Evolutionary conservation across 2,113 vertebrate genomes (phyloP).

Genomic region (Pterocles orientalis): DNA sequence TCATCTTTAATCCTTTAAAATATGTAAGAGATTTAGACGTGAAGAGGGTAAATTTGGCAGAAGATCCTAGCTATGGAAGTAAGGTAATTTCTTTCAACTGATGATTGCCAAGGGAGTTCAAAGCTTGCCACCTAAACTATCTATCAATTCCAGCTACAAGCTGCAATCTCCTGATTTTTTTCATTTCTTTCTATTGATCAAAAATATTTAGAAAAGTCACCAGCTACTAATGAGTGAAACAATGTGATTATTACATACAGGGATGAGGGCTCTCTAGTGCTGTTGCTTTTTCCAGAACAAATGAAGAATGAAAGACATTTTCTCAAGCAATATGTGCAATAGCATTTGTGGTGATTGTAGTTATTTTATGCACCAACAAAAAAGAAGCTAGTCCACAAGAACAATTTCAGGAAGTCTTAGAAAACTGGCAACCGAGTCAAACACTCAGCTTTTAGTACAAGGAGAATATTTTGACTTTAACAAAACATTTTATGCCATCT

Average conservation of each 20-base stretch:
- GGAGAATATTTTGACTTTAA: background rate
- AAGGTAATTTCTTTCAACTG: conserved; percentile 78
- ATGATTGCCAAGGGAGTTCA: conserved; percentile 69
- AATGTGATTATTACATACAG: conserved; percentile 25
- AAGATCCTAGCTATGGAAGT: conserved; percentile 61
- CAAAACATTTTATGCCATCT: background rate
- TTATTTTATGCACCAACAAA: background rate
- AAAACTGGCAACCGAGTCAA: background rate
- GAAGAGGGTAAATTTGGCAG: conserved; percentile 77
- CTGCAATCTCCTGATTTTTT: conserved; percentile 72
- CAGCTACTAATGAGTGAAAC: background rate
- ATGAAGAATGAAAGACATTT: conserved; percentile 38
- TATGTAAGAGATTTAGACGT: conserved; percentile 78
- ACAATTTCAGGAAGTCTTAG: background rate
- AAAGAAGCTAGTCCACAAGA: background rate
- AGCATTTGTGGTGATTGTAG: background rate
- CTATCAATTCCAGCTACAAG: conserved; percentile 72
- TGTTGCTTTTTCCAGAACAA: conserved; percentile 10
- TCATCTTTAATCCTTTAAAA: conserved; percentile 82
- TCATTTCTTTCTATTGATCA: conserved; percentile 58
- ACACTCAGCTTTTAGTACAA: background rate
- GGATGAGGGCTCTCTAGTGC: background rate
- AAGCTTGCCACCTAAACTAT: conserved; percentile 69
- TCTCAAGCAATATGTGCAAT: background rate
- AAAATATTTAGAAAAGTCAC: conserved; percentile 55